These are phyloP conservation scores for Puntigrus tetrazona DNA, from an alignment of 2,113 vertebrate genomes.

Conservation along the genomic window DNA sequence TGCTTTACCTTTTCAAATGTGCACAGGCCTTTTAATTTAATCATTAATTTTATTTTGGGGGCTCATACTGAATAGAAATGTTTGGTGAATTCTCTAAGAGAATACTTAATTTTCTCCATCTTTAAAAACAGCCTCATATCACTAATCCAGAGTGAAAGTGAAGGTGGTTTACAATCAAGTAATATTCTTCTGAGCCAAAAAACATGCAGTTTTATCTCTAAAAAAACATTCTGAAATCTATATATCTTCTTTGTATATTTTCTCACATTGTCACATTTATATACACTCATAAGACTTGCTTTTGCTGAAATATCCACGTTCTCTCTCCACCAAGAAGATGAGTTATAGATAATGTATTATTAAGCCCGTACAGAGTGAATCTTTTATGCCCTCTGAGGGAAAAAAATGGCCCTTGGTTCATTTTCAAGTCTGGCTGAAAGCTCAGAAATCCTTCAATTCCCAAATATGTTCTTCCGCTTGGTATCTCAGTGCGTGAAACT, in stretches of 20 bases:
- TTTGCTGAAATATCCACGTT: conserved; percentile 43
- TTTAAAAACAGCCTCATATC: neutral
- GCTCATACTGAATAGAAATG: neutral
- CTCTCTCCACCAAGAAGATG: conserved; percentile 31
- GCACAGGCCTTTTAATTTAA: neutral
- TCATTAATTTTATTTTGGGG: neutral
- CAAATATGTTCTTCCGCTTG: conserved; percentile 29
- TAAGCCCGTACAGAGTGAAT: conserved; percentile 48
- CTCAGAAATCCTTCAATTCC: conserved; percentile 21
- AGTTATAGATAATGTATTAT: conserved; percentile 56
- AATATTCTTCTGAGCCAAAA: neutral
- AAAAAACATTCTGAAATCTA: neutral
- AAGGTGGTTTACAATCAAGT: neutral
- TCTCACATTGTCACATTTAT: neutral
- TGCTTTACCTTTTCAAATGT: neutral
- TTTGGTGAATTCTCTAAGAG: neutral
- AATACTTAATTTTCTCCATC: neutral
- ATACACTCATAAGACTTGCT: neutral
- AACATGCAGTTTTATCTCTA: neutral
- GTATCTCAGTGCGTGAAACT: neutral
- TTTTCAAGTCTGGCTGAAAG: conserved; percentile 39
- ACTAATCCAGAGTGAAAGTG: neutral
- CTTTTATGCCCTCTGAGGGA: conserved; percentile 45
- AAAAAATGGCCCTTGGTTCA: conserved; percentile 44
- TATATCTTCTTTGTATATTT: neutral